phyloP scores from a whole-genome alignment of 2,888 invertebrate genomes.

The Eristalinus sepulchralis region DNA sequence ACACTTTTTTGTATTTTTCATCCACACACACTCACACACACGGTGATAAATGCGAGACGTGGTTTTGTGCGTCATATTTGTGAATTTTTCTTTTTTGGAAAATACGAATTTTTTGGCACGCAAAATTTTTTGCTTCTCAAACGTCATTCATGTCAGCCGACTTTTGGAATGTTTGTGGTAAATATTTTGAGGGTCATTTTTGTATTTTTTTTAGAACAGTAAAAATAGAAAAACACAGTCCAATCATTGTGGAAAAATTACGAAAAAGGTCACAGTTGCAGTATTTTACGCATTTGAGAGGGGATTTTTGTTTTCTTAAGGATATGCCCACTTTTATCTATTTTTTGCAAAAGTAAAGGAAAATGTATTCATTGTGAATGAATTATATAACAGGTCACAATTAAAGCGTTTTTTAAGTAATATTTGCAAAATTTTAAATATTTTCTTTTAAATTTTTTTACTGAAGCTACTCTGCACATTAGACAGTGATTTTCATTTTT shows the following conservation, averaged over 20 bases:
- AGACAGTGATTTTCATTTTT: no score
- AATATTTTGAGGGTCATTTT: not conserved
- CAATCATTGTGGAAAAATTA: not conserved
- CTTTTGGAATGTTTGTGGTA: not conserved
- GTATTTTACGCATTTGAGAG: not conserved
- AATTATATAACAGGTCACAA: no score
- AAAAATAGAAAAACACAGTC: not conserved
- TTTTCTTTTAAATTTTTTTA: no score
- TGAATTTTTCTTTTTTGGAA: not conserved
- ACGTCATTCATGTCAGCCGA: slow-evolving; percentile 36
- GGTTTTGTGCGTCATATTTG: slow-evolving; percentile 35
- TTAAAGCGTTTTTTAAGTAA: no score
- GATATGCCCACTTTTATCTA: no score
- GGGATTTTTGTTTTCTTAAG: not conserved
- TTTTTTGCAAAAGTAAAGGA: no score
- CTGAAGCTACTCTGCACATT: no score
- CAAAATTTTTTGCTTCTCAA: not conserved
- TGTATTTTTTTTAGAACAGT: not conserved
- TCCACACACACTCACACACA: not conserved
- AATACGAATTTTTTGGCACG: slow-evolving; percentile 29
- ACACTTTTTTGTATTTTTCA: not conserved
- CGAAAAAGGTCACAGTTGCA: not conserved
- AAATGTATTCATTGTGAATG: no score
- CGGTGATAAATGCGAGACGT: not conserved
- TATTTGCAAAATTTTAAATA: no score